Conservation (phyloP, 2,113 vertebrate genomes). For the Hippocampus mohnikei region DNA sequence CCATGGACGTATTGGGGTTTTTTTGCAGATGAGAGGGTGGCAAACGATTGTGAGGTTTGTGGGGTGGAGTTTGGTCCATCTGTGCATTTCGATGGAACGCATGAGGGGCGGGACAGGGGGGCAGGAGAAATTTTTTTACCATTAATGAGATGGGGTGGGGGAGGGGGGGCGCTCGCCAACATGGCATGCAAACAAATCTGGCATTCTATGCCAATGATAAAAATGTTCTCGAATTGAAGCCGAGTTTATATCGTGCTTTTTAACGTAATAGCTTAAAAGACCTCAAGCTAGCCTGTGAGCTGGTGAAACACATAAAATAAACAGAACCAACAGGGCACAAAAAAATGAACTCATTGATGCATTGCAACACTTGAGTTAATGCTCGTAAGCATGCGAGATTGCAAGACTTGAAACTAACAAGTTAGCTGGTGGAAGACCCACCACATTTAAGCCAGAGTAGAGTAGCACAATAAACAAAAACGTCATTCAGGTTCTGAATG, state of each 20-base stretch:
- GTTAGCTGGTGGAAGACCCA: not conserved
- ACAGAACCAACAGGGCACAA: not conserved
- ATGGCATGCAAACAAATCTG: not conserved
- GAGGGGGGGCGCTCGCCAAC: not conserved
- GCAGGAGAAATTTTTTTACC: not conserved
- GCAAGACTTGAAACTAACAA: not conserved
- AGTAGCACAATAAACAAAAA: not conserved
- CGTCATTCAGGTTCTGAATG: not conserved
- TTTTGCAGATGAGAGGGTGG: conserved; percentile 53
- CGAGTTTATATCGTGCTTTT: not conserved
- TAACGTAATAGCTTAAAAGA: not conserved
- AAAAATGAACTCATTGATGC: not conserved
- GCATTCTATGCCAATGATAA: not conserved
- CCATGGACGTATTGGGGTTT: conserved; percentile 5
- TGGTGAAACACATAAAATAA: not conserved
- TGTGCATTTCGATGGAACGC: conserved; percentile 48
- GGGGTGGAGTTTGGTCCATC: conserved; percentile 44
- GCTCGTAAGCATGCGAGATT: not conserved
- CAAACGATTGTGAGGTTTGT: conserved; percentile 45
- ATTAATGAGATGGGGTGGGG: not conserved
- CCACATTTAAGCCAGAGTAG: not conserved
- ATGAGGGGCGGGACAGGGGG: conserved; percentile 1
- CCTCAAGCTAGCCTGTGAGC: not conserved
- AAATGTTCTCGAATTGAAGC: not conserved
- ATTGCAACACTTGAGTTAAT: not conserved